Percentiles rank a stretch among this genome's conserved stretches.
Evolutionary conservation across 2,113 vertebrate species (phyloP).

Genomic region (Meleagris gallopavo): DNA sequence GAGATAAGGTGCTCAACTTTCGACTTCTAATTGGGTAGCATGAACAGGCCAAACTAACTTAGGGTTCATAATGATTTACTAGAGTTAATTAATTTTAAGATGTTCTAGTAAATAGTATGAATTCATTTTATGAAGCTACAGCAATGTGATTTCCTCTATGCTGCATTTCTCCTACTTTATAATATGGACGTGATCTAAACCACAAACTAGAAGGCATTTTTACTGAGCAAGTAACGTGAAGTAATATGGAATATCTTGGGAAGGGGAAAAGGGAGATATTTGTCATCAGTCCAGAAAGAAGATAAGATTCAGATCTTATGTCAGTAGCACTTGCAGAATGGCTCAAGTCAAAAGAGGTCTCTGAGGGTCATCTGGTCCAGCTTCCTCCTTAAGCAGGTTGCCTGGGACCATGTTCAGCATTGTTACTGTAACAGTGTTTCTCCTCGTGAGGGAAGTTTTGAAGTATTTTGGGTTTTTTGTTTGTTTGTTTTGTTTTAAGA

Average conservation of each 20-base stretch:
- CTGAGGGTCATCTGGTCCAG: background rate
- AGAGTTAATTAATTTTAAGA: background rate
- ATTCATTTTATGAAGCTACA: background rate
- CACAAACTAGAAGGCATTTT: background rate
- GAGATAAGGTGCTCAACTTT: background rate
- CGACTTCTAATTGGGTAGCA: background rate
- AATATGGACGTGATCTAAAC: background rate
- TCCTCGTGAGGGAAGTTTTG: background rate
- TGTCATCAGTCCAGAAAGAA: background rate
- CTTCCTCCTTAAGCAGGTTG: background rate
- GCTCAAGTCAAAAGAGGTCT: background rate
- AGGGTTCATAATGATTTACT: background rate
- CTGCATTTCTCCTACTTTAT: background rate
- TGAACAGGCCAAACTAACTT: background rate
- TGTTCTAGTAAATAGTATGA: background rate
- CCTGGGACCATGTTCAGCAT: background rate
- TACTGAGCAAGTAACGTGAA: background rate
- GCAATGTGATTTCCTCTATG: background rate
- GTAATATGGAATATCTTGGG: background rate
- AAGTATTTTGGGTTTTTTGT: background rate
- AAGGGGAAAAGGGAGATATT: background rate
- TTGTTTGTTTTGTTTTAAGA: background rate
- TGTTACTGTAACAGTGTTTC: background rate
- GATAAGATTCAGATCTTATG: background rate
- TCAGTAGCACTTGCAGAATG: background rate